phyloP scores from a whole-genome alignment of 2,888 invertebrate species.

The Hypomecis atomaria region DNA sequence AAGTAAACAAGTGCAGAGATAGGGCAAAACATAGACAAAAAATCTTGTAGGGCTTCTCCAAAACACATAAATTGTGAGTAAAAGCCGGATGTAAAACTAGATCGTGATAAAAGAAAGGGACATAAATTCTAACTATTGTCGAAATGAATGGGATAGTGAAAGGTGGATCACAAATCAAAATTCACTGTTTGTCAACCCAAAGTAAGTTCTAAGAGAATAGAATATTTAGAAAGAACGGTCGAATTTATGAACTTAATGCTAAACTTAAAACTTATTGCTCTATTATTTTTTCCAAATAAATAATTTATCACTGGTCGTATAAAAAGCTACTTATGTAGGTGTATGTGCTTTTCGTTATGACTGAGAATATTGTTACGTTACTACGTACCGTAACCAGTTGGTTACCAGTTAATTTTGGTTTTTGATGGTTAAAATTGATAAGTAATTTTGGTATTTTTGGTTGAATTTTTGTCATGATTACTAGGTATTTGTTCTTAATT shows the following conservation, averaged over 20 bases:
- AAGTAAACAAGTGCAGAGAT: constrained; percentile 20
- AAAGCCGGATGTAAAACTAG: constrained; percentile 24
- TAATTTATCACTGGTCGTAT: too few relatives aligned
- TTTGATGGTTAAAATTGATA: too few relatives aligned
- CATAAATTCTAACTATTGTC: constrained; percentile 19
- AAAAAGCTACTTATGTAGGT: too few relatives aligned
- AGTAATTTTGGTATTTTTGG: too few relatives aligned
- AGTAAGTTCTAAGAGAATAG: not conserved
- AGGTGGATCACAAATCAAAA: constrained; percentile 25
- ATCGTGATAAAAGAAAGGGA: constrained; percentile 20
- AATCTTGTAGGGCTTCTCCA: constrained; percentile 14
- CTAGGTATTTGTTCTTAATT: too few relatives aligned
- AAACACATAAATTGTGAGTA: constrained; percentile 30
- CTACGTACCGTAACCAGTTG: too few relatives aligned
- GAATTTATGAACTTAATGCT: too few relatives aligned
- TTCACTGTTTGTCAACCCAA: not conserved
- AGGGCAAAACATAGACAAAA: constrained; percentile 18
- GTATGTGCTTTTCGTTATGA: too few relatives aligned
- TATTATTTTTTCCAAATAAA: too few relatives aligned
- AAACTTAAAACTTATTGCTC: not conserved
- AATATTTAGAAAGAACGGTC: constrained; percentile 1
- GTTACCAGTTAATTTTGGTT: too few relatives aligned
- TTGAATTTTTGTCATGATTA: too few relatives aligned
- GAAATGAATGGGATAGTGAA: constrained; percentile 20
- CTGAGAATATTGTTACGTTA: too few relatives aligned